Evolutionary conservation across 1,140 invertebrate species (phyloP).

Genomic region (Paraescarpia echinospica): DNA sequence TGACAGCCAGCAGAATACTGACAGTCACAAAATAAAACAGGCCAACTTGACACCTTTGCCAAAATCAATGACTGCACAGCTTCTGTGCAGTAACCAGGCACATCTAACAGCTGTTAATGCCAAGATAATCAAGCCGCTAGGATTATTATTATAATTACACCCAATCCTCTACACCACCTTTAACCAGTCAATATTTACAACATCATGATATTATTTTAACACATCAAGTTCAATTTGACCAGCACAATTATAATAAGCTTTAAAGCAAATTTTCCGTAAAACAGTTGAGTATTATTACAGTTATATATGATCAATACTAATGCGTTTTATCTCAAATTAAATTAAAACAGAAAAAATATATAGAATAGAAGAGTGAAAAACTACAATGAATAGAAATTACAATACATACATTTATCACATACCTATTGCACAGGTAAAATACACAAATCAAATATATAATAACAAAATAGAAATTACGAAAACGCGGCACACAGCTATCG

Average conservation of each 20-base stretch:
- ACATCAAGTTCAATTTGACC: neutral
- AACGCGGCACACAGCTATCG: neutral
- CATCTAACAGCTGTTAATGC: neutral
- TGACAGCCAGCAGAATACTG: neutral
- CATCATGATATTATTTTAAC: neutral
- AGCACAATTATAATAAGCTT: neutral
- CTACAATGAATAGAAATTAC: too few species aligned
- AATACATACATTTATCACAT: neutral
- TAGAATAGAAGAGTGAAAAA: neutral
- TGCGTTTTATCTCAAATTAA: neutral
- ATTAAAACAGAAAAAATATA: neutral
- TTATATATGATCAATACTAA: neutral
- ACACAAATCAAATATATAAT: neutral
- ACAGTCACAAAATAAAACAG: neutral
- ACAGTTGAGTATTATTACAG: neutral
- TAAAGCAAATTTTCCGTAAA: neutral
- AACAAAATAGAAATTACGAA: neutral
- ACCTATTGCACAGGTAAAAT: neutral
- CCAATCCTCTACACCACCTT: too few species aligned
- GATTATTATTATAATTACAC: neutral
- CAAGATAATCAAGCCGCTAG: neutral
- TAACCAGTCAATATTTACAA: too few species aligned
- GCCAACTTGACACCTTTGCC: neutral
- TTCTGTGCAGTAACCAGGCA: neutral
- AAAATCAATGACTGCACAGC: neutral